These are phyloP conservation scores for Yoshiicerus persimilis DNA, from an alignment of 1,140 invertebrate species.

Conservation along the genomic window DNA sequence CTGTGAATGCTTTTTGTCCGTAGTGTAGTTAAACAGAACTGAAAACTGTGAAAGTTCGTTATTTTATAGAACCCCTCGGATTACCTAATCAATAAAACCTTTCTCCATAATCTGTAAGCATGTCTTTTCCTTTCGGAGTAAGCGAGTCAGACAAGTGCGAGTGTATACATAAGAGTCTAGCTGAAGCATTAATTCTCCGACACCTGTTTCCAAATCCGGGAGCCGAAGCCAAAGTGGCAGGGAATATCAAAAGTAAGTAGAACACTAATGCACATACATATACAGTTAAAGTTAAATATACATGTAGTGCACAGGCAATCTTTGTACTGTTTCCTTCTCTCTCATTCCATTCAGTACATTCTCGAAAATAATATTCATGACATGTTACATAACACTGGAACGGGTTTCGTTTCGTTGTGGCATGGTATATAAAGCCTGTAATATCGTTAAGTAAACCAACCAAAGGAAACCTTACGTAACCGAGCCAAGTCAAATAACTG, in stretches of 20 bases:
- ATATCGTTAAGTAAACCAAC: not conserved
- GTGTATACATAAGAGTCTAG: not conserved
- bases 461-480: not conserved
- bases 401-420: not conserved
- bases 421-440: not conserved
- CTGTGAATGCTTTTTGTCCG: not conserved
- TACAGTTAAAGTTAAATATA: not conserved
- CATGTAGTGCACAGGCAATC: not conserved
- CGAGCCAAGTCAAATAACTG: not conserved
- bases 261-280: not conserved
- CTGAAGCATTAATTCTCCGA: conserved; percentile 8
- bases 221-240: not conserved
- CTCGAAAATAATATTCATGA: not conserved
- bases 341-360: not conserved
- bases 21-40: not conserved
- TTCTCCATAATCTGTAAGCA: conserved; percentile 17
- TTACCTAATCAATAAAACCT: conserved; percentile 14
- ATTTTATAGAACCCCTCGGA: not conserved
- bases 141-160: conserved; percentile 11
- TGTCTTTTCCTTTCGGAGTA: not conserved
- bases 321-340: not conserved
- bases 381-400: not conserved
- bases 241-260: not conserved
- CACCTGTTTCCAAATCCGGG: conserved; percentile 1
- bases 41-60: not conserved